Evolutionary conservation across 2,113 vertebrate species (phyloP).

Genomic region (Hystrix brachyura): DNA sequence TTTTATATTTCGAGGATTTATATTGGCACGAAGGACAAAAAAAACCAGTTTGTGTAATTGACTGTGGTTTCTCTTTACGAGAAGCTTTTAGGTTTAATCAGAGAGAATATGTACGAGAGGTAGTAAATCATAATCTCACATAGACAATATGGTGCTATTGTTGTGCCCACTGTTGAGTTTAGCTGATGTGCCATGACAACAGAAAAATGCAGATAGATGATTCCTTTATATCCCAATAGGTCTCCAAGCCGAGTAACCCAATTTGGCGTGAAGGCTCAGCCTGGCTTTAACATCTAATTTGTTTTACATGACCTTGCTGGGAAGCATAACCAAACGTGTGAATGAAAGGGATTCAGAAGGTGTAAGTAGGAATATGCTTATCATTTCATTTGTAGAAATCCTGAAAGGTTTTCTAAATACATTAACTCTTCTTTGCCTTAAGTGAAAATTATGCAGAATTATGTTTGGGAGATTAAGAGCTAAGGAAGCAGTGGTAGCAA

Average conservation of each 20-base stretch:
- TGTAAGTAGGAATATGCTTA: background rate
- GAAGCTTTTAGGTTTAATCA: background rate
- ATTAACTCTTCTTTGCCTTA: background rate
- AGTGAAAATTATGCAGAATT: slow-evolving; percentile 27
- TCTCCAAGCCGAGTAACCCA: background rate
- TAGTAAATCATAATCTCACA: slow-evolving; percentile 16
- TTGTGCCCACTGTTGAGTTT: background rate
- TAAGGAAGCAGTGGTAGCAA: background rate
- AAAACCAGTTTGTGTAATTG: background rate
- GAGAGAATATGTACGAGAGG: slow-evolving; percentile 1
- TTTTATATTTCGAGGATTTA: background rate
- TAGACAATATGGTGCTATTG: background rate
- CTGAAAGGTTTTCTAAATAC: slow-evolving; percentile 6
- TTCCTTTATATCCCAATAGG: background rate
- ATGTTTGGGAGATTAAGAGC: background rate
- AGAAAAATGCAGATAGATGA: slow-evolving; percentile 38
- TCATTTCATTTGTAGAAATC: slow-evolving; percentile 30
- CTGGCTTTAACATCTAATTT: slow-evolving; percentile 36
- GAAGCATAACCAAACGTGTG: background rate
- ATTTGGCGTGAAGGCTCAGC: background rate
- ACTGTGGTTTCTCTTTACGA: background rate
- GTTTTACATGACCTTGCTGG: background rate
- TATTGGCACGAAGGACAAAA: background rate
- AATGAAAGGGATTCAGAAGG: slow-evolving; percentile 31
- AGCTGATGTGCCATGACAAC: background rate